Evolutionary conservation across 2,797 vertebrate species (phyloP), one percentile per base, ranked within the genome.

Genomic region (Cottoperca gobio): DNA sequence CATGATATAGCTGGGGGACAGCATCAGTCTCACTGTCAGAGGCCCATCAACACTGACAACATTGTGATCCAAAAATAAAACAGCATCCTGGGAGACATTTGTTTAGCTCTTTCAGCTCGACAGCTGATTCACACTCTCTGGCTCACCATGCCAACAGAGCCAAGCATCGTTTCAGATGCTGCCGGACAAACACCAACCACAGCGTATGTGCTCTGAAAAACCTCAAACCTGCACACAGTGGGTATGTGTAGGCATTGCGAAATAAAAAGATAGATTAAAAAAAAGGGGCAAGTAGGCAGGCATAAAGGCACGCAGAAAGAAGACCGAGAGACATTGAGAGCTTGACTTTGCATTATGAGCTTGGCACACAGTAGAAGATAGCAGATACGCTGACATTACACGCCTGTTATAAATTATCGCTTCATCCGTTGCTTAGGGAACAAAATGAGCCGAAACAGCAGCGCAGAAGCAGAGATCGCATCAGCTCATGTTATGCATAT

Each of bases 31-130:
- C 90, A 79, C 86, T 89, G 90, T 93, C 90, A 88, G 69, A 65
- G 78, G 60, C 57, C 68, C 83, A 81, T 93, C 89, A 89, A 86
- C 84, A 69, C 86, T 66, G 84, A 87, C 84, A 93, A 86, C 7
- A 6, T 71, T 70, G 4, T 69, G 19, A 60, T 86, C 92, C 92
- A 90, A 92, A 94, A 94, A 92, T 93, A 94, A 92, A 91, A 83
- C 87, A 43, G 62, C 82, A 85, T 87, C 86, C 89, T 86, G 87
- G 87, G 86, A 92, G 89, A 84, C 78, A 50, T 82, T 89, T 86
- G 88, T 91, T 84, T 76, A 55, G 74, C 79, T 88, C 67, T 79
- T 70, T 76, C 67, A 72, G 67, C 81, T 78, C 62, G 8, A 81
- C 93, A 89, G 90, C 86, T 88, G 89, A 90, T 90, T 88, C 84